Conservation (phyloP, 1,140 invertebrate genomes). For the Drosophila sulfurigaster region DNA sequence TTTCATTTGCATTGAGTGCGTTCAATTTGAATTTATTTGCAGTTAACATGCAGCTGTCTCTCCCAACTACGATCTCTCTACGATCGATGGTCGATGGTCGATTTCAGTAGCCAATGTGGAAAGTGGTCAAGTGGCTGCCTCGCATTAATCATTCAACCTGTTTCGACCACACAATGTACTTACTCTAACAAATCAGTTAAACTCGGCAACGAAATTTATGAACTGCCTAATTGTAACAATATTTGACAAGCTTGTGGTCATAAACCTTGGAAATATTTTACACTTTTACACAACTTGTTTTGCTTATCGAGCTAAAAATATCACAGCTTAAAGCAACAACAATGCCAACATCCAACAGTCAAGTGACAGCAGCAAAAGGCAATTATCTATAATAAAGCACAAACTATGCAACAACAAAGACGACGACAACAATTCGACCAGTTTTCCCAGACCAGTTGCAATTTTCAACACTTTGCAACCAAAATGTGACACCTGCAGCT, state of each 20-base stretch:
- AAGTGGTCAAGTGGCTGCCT: slow-evolving; percentile 22
- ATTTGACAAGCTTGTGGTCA: slow-evolving; percentile 66
- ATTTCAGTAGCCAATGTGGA: slow-evolving; percentile 37
- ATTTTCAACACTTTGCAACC: slow-evolving; percentile 71
- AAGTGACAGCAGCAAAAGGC: slow-evolving; percentile 61
- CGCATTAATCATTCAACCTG: slow-evolving; percentile 53
- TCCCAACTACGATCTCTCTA: slow-evolving; percentile 20
- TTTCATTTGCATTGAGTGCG: slow-evolving; percentile 32
- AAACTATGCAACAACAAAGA: slow-evolving; percentile 32
- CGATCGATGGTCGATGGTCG: neutral
- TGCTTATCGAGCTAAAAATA: slow-evolving; percentile 54
- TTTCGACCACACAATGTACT: slow-evolving; percentile 11
- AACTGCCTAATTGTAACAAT: slow-evolving; percentile 68
- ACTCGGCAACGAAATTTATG: slow-evolving; percentile 61
- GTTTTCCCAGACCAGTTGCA: slow-evolving; percentile 58
- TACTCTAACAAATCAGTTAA: slow-evolving; percentile 15
- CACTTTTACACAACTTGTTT: slow-evolving; percentile 53
- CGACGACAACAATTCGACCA: slow-evolving; percentile 36
- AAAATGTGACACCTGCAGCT: slow-evolving; percentile 75
- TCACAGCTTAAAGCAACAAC: slow-evolving; percentile 38
- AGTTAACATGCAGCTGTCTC: slow-evolving; percentile 51
- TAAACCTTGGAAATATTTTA: slow-evolving; percentile 51
- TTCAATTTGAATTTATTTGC: slow-evolving; percentile 55
- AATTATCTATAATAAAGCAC: slow-evolving; percentile 76
- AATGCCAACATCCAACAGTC: slow-evolving; percentile 61